A percentile compares a stretch with the other conserved stretches of the same genome.
phyloP scores from a whole-genome alignment of 2,888 invertebrate species.

The Leptopterna dolabrata region DNA sequence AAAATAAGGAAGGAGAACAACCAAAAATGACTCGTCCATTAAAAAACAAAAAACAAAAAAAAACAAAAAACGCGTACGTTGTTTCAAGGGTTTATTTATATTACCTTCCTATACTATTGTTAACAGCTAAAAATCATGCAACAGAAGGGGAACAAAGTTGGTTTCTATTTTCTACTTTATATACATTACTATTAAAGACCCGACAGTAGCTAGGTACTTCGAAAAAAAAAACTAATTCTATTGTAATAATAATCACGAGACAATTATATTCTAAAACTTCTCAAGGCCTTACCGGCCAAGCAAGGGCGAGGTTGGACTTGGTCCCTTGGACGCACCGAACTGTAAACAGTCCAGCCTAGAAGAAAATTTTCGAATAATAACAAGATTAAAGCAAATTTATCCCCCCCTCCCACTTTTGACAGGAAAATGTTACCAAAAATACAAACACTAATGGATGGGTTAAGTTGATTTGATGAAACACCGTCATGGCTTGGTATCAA shows the following conservation, averaged over 20 bases:
- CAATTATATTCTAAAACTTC: constrained; percentile 5
- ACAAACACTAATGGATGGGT: neutral
- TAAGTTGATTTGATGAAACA: neutral
- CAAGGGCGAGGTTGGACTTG: constrained; percentile 53
- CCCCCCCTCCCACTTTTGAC: neutral
- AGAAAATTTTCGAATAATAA: constrained; percentile 40
- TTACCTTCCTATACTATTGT: constrained; percentile 27
- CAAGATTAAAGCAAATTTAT: neutral
- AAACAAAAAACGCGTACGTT: constrained; percentile 24
- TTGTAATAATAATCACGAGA: constrained; percentile 39
- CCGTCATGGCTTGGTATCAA: too few species aligned
- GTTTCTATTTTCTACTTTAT: constrained; percentile 46
- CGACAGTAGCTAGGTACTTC: constrained; percentile 21
- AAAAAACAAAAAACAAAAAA: neutral
- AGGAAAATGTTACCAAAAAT: neutral
- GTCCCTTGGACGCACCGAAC: constrained; percentile 59
- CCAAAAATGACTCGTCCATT: constrained; percentile 54
- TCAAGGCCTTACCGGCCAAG: constrained; percentile 58
- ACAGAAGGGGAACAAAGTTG: constrained; percentile 13
- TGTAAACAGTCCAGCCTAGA: constrained; percentile 60
- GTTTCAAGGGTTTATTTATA: constrained; percentile 18
- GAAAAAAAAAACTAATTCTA: constrained; percentile 28
- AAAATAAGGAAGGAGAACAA: constrained; percentile 28
- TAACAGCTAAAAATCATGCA: constrained; percentile 43
- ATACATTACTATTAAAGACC: constrained; percentile 37